Conservation (phyloP, 2,888 invertebrate genomes). For the Pandemis heparana region DNA sequence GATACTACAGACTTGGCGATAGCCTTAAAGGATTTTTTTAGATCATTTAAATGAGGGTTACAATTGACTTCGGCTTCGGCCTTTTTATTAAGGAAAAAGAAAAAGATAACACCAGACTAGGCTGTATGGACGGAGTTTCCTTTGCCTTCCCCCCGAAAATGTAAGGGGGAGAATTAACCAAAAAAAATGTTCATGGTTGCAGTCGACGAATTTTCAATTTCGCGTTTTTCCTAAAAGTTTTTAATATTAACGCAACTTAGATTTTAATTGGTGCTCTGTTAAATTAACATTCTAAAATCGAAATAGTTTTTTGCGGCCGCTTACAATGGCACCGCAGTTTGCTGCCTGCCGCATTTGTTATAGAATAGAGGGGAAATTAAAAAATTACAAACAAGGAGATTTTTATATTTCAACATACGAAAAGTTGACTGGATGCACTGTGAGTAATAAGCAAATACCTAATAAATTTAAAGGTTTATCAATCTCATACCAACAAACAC, state of each 20-base stretch:
- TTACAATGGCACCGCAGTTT: slow-evolving; percentile 32
- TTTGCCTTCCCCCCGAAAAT: no score
- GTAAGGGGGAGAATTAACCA: no score
- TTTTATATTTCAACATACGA: slow-evolving; percentile 12
- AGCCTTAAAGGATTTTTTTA: no score
- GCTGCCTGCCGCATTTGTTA: slow-evolving; percentile 36
- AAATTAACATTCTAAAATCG: no score
- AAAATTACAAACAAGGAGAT: slow-evolving; percentile 13
- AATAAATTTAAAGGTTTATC: background rate
- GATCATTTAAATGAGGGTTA: no score
- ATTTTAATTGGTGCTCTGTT: background rate
- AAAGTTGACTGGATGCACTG: slow-evolving; percentile 7
- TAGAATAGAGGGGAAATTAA: slow-evolving; percentile 31
- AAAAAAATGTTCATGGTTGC: background rate
- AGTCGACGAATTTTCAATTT: background rate
- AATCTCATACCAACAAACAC: background rate
- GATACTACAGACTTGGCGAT: no score
- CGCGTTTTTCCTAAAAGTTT: background rate
- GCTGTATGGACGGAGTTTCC: no score
- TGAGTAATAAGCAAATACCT: background rate
- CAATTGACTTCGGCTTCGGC: no score
- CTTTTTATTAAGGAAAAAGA: no score
- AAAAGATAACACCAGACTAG: no score
- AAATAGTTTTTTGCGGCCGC: background rate
- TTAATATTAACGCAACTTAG: background rate